phyloP scores from a whole-genome alignment of 2,113 vertebrate genomes.

The Lophura nycthemera region DNA sequence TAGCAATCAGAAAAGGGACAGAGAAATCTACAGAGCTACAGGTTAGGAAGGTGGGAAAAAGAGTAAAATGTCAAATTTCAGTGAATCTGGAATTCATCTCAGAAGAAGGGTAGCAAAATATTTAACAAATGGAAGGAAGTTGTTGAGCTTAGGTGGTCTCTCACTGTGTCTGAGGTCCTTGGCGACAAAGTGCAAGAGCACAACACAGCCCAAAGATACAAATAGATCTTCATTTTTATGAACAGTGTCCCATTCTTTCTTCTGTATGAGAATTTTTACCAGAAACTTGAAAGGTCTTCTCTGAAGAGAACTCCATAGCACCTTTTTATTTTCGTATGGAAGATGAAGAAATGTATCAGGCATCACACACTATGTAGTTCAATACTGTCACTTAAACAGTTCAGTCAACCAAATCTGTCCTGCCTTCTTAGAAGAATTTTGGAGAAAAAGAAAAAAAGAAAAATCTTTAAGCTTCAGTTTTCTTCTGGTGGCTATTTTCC shows the following conservation, averaged over 20 bases:
- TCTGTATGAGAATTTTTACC: background rate
- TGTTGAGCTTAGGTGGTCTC: background rate
- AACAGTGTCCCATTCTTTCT: background rate
- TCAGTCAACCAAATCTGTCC: background rate
- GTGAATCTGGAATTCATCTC: background rate
- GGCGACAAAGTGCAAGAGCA: background rate
- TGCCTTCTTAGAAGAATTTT: background rate
- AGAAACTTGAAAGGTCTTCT: background rate
- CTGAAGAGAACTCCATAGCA: background rate
- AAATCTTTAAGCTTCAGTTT: background rate
- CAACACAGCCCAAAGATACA: background rate
- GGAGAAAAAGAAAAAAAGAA: background rate
- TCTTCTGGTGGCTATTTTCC: background rate
- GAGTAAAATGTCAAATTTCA: background rate
- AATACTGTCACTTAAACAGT: background rate
- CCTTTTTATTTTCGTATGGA: background rate
- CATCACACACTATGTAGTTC: fast-evolving
- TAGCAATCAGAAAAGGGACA: background rate
- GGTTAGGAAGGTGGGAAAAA: background rate
- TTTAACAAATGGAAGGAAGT: background rate
- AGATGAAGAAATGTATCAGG: background rate
- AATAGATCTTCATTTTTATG: background rate
- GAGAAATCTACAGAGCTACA: background rate
- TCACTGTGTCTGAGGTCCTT: background rate
- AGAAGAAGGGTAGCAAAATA: background rate